Evolutionary conservation across 2,797 vertebrate genomes (phyloP), one percentile per base, ranked within the genome.

Genomic region (Paramormyrops hopkinsi): DNA sequence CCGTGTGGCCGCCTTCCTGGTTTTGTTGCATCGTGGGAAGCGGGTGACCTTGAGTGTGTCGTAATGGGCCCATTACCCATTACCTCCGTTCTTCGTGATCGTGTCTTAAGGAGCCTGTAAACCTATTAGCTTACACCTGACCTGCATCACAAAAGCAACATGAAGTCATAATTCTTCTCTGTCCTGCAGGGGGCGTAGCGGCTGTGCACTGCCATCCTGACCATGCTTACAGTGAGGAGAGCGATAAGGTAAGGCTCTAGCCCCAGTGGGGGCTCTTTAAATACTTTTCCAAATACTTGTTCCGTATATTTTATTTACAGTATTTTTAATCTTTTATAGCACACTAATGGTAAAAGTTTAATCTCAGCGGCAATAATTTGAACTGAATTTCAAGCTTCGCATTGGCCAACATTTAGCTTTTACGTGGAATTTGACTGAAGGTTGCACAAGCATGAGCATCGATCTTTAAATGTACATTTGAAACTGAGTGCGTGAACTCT

Each of bases 131-230:
- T 4, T 83, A 11, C n/a, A 83, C 44, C 44, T 84, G 79, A 50
- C 44, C n/a, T 25, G 79, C n/a, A 84, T 46, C 19, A 7, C 22
- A 50, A 46, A 46, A 6, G 25, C 48, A 17, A n/a, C 37, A 6
- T 54, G 19, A 41, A 41, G 62, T 73, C 0, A 37, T 33, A 44
- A 50, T 56, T 29, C 37, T 90, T 89, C 89, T 41, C 92, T 93
- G 93, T 91, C 94, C 93, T 95, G 17, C 93, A 99, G 98, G 98
- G 94, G 97, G 96, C 92, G 95, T 97, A 92, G 97, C 96, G 90
- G 95, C 96, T 94, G 93, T 97, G 95, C 97, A 97, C 91, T 98
- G 96, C 94, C 97, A 97, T 93, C 97, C 97, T 89, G 98, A 99
- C 93, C 97, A 96, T 90, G 95, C 97, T 62, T 98, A 96, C 91